Base-by-base conservation (phyloP, 2,113 vertebrate genomes). In the Parus major region DNA sequence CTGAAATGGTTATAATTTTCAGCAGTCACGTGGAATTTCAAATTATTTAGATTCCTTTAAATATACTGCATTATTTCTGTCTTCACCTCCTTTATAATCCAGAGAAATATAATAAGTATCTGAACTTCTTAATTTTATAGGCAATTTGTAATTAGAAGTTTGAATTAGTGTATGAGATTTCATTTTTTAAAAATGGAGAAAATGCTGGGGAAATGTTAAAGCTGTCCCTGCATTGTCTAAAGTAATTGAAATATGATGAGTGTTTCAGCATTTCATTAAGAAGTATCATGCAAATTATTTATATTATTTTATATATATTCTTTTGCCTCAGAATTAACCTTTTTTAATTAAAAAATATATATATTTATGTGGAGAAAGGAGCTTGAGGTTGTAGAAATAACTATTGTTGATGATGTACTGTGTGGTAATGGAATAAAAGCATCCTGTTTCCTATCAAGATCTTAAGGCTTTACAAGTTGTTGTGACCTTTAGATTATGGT, bases 401-500 rank as follows among this genome's bases (percentile, higher is more conserved):
- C 92, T 90, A 33, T 33, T 82, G 70, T 27, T 92, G 76, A 28
- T 88, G 71, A 63, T 94, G 82, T 93, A 70, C 60, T 78, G 42
- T 70, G 69, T 77, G 69, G 39, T 81, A 66, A 64, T 56, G 33
- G 69, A 93, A 90, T 94, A 90, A 91, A 90, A 44, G 24, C 57
- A 84, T 86, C 84, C 66, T 79, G 57, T 76, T 93, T 93, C 80
- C 82, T 70, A 12, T 88, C 29, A 88, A 47, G 83, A 83, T 93
- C 86, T 83, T 81, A 78, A 35, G 49, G 80, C 56, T 82, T 79
- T 90, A 90, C 61, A 73, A 80, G 79, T 88, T 88, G 71, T 92
- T 88, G 36, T 90, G 91, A 94, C 90, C 85, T 95, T 95, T 94
- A 44, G 53, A 57, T 82, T 82, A 69, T 52, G n/a, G 57, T 76